These are phyloP conservation scores for Drosophila kanekoi DNA, from an alignment of 2,888 invertebrate genomes.

Conservation along the genomic window DNA sequence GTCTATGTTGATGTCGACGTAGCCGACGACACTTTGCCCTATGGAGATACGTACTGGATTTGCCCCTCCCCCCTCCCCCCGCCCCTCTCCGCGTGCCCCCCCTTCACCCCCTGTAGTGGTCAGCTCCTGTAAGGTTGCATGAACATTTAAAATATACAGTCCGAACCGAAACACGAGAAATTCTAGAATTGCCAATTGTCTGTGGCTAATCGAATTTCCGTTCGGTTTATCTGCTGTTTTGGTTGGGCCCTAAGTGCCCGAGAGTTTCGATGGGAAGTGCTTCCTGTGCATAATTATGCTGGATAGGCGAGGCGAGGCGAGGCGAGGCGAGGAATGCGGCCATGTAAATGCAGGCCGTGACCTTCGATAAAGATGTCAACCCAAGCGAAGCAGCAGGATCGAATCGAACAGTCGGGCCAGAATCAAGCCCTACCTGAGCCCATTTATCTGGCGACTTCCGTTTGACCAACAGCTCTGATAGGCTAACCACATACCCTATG, in stretches of 20 bases:
- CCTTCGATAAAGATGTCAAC: slow-evolving; percentile 74
- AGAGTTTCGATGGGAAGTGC: slow-evolving; percentile 40
- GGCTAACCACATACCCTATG: slow-evolving; percentile 4
- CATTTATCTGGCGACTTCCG: slow-evolving; percentile 50
- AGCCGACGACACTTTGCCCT: slow-evolving; percentile 59
- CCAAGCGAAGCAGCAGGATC: slow-evolving; percentile 35
- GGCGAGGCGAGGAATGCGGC: slow-evolving; percentile 9
- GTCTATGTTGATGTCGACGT: slow-evolving; percentile 22
- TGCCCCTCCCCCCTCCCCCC: neutral
- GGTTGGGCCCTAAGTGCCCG: slow-evolving; percentile 43
- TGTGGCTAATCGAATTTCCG: slow-evolving; percentile 57
- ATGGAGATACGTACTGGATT: slow-evolving; percentile 47
- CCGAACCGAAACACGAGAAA: slow-evolving; percentile 13
- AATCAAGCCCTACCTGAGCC: slow-evolving; percentile 24
- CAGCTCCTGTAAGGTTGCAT: slow-evolving; percentile 27
- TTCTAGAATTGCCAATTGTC: slow-evolving; percentile 56
- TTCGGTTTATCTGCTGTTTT: slow-evolving; percentile 29
- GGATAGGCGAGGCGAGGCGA: neutral
- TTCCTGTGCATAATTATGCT: slow-evolving; percentile 38
- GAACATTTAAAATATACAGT: slow-evolving; percentile 45
- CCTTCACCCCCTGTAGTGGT: neutral
- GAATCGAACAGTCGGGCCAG: neutral
- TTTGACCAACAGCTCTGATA: slow-evolving; percentile 18
- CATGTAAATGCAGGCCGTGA: slow-evolving; percentile 51
- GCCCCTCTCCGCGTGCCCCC: neutral